Evolutionary conservation across 2,797 vertebrate genomes (phyloP), one percentile per base, ranked within the genome.

Genomic region (Aratinga solstitialis): DNA sequence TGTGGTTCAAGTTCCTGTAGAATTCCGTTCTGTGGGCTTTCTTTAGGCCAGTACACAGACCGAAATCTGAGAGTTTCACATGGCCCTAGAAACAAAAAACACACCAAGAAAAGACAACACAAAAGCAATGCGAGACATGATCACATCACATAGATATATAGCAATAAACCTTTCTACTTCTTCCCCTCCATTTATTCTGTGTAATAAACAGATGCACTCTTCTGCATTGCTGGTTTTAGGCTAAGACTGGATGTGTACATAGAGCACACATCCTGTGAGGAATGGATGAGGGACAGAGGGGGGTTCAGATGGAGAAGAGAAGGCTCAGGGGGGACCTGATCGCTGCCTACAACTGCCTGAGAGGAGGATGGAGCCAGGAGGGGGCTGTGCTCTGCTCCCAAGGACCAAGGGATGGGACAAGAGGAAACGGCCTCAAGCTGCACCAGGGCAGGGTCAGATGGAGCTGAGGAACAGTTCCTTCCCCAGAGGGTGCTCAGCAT

Each of bases 1-100:
- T 99, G 95, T 99, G 99, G 98, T 99, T 99, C 95, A 99, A 97
- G 95, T 99, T 99, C 94, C 99, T 99, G 84, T 99, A 99, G 95
- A 99, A 99, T 93, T 99, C 99, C 1, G 99, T 99, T 59, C 99
- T 98, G 66, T 99, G 99, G 59, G 99, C 99, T 96, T 99, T 99
- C 95, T 99, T 99, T 65, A 99, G 97, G 34, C 99, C 99, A 24
- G 99, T 99, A 94, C 99, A 99, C 53, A 99, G 98, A n/a, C 99
- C 99, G 90, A 99, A 99, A 95, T 99, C 99, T 1, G 99, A 99
- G 75, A 99, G 98, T 92, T 99, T 99, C 94, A 99, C 99, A 0
- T 99, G 99, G 78, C 99, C 99, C 99, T 99, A 79, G 20, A 63
- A 81, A 75, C 20, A 73, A 85, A 48, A 2, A 4, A 34, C 34